Conservation (phyloP, 2,888 invertebrate genomes). For the Atethmia centrago region DNA sequence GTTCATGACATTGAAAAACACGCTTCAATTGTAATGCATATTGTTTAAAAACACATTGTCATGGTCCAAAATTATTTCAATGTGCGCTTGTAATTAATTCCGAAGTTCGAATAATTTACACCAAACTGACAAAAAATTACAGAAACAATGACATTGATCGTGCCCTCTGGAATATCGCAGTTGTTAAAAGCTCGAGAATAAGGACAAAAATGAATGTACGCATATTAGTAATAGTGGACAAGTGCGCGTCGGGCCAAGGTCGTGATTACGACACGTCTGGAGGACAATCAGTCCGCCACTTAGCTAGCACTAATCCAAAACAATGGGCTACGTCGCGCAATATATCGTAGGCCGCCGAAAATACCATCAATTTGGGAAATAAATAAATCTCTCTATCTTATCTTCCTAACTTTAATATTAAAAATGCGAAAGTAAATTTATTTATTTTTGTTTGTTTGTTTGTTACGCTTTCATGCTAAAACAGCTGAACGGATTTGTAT, state of each 20-base stretch:
- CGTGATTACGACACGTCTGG: conserved; percentile 70
- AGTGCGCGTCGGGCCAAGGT: conserved; percentile 72
- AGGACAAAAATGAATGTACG: conserved; percentile 56
- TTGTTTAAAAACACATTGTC: conserved; percentile 27
- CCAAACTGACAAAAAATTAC: conserved; percentile 22
- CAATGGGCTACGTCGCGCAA: conserved; percentile 58
- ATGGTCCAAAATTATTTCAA: conserved; percentile 38
- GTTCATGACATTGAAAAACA: conserved; percentile 21
- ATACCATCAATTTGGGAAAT: background rate
- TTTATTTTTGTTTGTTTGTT: too few species aligned
- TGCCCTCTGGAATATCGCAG: conserved; percentile 27
- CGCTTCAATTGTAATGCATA: conserved; percentile 26
- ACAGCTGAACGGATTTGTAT: too few species aligned
- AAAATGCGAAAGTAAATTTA: too few species aligned
- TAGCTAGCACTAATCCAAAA: conserved; percentile 66
- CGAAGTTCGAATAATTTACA: conserved; percentile 18
- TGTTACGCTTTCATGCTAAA: too few species aligned
- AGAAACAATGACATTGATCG: conserved; percentile 43
- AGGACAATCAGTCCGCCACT: conserved; percentile 71
- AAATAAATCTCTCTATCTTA: too few species aligned
- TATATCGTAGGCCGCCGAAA: conserved; percentile 3
- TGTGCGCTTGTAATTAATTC: conserved; percentile 25
- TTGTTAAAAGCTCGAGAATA: conserved; percentile 51
- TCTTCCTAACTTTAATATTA: too few species aligned
- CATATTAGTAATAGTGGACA: conserved; percentile 52